Base-by-base conservation (phyloP, 2,797 vertebrate genomes). In the Brachyrhaphis roseni region DNA sequence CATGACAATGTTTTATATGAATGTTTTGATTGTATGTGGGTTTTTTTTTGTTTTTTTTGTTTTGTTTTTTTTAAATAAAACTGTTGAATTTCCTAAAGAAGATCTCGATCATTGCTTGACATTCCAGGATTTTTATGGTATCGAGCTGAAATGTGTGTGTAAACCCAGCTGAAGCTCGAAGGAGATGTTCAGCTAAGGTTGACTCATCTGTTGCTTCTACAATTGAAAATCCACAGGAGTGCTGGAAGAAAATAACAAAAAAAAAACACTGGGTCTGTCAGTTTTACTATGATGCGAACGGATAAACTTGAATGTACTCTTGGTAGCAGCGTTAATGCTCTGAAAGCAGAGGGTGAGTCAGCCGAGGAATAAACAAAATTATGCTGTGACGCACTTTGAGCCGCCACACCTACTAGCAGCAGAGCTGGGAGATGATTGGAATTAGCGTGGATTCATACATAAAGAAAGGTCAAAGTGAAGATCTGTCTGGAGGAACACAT, bases 321-420 rank as follows among this genome's bases (percentile, higher is more conserved):
- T 86, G 78, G 72, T 77, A 57, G 79, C 75, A 79, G 85, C 83
- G 84, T 87, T 79, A 85, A 89, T 84, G 80, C 80, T 77, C 84
- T 86, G 85, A 87, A 89, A 84, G 86, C 86, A 74, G 36, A 74
- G 78, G 84, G n/a, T 94, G 93, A 94, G 89, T 94, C 93, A 94
- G 87, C 89, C 78, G 2, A 81, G 81, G 84, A 84, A 85, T 89
- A 89, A 93, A 91, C 87, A 87, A 89, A 88, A 86, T 81, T 90
- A 84, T 88, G 88, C 75, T 81, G 82, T 94, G 93, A 94, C 90
- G 91, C 93, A 92, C 80, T 0, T 0, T 5, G 45, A 84, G 85
- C 84, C 70, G 74, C 88, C 91, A 86, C 91, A 83, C 90, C 91
- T 89, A 87, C 81, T 87, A 87, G 93, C 88, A 86, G 89, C 91